phyloP scores from a whole-genome alignment of 2,797 vertebrate genomes.

The Euphonia xanthogaster region DNA sequence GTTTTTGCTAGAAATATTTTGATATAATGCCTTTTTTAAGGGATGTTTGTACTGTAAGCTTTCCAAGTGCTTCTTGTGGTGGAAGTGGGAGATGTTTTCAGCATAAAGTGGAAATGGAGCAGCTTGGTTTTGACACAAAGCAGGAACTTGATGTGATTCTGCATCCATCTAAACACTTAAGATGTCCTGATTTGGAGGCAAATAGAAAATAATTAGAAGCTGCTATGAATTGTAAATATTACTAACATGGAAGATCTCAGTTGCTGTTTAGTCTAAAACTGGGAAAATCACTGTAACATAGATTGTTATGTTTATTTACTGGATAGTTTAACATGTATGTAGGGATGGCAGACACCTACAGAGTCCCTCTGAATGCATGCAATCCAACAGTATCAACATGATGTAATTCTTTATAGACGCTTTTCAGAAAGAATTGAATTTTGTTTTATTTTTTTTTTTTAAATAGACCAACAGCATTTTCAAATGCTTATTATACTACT shows the following conservation, averaged over 20 bases:
- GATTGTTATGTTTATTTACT: neutral
- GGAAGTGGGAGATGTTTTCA: slow-evolving; percentile 9
- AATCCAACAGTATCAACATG: neutral
- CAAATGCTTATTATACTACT: neutral
- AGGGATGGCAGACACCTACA: neutral
- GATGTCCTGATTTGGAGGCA: neutral
- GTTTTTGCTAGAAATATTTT: neutral
- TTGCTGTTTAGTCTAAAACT: neutral
- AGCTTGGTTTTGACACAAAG: slow-evolving; percentile 13
- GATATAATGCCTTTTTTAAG: neutral
- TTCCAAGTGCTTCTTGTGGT: neutral
- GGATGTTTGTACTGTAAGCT: slow-evolving; percentile 2
- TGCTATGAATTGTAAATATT: neutral
- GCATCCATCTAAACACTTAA: neutral
- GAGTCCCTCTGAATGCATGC: neutral
- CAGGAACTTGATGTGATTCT: neutral
- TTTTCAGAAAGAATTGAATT: neutral
- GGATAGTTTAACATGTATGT: neutral
- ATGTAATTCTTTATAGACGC: neutral
- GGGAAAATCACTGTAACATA: neutral
- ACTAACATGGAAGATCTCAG: neutral
- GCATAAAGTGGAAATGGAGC: neutral
- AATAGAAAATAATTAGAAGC: neutral
- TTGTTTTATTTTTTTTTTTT: neutral
- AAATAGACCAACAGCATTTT: neutral